These are phyloP conservation scores for Apocrypta bakeri DNA, from an alignment of 1,140 invertebrate genomes.

Conservation along the genomic window DNA sequence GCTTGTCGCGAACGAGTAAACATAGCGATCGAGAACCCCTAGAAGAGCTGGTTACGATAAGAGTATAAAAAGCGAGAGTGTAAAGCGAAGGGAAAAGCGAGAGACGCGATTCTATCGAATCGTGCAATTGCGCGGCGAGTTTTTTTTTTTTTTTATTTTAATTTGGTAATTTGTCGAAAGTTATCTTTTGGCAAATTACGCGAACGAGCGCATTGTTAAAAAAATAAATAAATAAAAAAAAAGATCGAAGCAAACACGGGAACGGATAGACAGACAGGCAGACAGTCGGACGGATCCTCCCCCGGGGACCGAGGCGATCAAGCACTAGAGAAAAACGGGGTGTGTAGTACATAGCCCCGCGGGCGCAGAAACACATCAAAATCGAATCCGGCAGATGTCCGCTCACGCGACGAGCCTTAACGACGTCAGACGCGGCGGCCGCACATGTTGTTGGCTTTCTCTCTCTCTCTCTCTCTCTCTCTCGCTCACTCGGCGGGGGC, in stretches of 20 bases:
- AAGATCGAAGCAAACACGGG: background rate
- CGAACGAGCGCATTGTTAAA: too few species aligned
- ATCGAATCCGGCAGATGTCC: slow-evolving; percentile 74
- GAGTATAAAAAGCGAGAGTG: too few species aligned
- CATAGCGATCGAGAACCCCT: background rate
- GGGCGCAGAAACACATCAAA: slow-evolving; percentile 72
- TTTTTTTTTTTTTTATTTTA: too few species aligned
- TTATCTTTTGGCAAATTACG: too few species aligned
- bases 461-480: background rate
- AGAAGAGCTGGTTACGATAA: background rate
- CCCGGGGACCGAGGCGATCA: background rate
- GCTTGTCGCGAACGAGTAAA: background rate
- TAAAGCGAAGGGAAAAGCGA: too few species aligned
- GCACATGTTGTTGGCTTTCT: slow-evolving; percentile 27
- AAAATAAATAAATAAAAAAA: background rate
- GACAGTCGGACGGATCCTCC: slow-evolving; percentile 3
- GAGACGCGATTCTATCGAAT: background rate
- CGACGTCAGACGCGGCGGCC: slow-evolving; percentile 16
- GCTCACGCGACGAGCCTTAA: slow-evolving; percentile 13
- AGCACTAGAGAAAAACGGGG: slow-evolving; percentile 16
- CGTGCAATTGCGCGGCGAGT: background rate
- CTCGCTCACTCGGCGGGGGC: background rate
- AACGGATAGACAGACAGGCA: background rate
- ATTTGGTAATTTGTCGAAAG: too few species aligned
- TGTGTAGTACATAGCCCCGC: slow-evolving; percentile 59